Evolutionary conservation across 2,797 vertebrate genomes (phyloP), one percentile per base, ranked within the genome.

Genomic region (Ctenosaura bakeri): DNA sequence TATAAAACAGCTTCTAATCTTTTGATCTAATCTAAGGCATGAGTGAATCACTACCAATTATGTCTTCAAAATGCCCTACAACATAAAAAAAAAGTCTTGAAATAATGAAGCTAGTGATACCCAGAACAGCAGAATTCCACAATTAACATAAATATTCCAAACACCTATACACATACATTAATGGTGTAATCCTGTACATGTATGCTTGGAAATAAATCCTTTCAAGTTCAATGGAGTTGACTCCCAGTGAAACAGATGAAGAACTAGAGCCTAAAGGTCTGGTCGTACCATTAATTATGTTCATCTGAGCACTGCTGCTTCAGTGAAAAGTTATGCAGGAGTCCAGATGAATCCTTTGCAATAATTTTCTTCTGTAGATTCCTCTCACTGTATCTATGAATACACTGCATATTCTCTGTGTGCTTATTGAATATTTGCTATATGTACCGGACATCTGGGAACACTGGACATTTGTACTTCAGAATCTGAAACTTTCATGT

Each of bases 1-100:
- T 89, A 91, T 83, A 86, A 91, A 91, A 32, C 66, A 91, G 59
- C 62, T 62, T 91, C 91, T 89, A 91, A 91, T 89, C 79, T 86
- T 89, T 91, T 91, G 79, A 91, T 91, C 88, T 91, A 91, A 89
- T 89, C 79, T 86, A 83, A 87, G 42, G 50, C 62, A 89, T 83
- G 88, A 89, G 52, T 91, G 80, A 89, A 87, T 91, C 88, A 71
- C 52, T 86, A 89, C 84, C 88, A 91, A 62, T 87, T 91, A 83
- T 87, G 79, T 83, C 80, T 87, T 89, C 76, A 73, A 83, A 91
- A 91, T 91, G 50, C 64, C 50, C 74, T 38, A 59, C 73, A 87
- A 83, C 73, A n/a, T 87, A 46, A 87, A 79, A 85, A 82, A 81
- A 74, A 32, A 81, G 38, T 86, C 78, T 83, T n/a, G 22, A 69